Conservation (phyloP, 2,888 invertebrate species). For the Criorhina ranunculi region DNA sequence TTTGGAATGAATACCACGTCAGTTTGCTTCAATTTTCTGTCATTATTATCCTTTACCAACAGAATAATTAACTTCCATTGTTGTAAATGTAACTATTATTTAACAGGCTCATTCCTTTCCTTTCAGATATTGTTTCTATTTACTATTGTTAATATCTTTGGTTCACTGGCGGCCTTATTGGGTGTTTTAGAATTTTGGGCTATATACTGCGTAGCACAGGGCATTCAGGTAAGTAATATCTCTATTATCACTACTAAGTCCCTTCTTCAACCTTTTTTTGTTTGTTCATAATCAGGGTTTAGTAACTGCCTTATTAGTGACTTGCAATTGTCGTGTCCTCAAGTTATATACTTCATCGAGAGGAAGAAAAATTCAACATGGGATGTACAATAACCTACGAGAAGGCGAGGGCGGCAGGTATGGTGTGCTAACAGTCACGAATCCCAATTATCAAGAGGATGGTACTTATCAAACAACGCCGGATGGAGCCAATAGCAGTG, state of each 20-base stretch:
- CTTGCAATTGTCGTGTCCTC: slow-evolving; percentile 86
- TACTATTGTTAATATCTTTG: slow-evolving; percentile 82
- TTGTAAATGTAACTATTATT: too few relatives aligned
- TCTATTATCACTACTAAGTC: not conserved
- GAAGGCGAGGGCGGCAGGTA: slow-evolving; percentile 79
- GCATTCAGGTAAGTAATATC: slow-evolving; percentile 80
- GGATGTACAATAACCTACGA: slow-evolving; percentile 78
- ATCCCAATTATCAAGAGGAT: slow-evolving; percentile 79
- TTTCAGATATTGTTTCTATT: slow-evolving; percentile 84
- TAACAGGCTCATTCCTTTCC: not conserved
- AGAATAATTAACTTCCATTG: too few relatives aligned
- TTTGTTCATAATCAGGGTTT: slow-evolving; percentile 86
- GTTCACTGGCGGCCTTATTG: slow-evolving; percentile 83
- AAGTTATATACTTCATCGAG: slow-evolving; percentile 78
- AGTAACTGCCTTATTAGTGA: slow-evolving; percentile 87
- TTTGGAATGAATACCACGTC: too few relatives aligned
- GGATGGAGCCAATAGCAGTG: slow-evolving; percentile 17
- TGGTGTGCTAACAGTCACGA: slow-evolving; percentile 79
- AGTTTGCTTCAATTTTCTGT: too few relatives aligned
- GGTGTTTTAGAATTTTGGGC: slow-evolving; percentile 84
- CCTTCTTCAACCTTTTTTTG: not conserved
- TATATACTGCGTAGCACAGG: slow-evolving; percentile 85
- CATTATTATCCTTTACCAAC: too few relatives aligned
- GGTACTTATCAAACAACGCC: slow-evolving; percentile 33
- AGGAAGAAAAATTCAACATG: slow-evolving; percentile 78